A percentile compares a stretch with the other conserved stretches of the same genome.
These are phyloP conservation scores for Philypnodon macrostomus DNA, from an alignment of 2,797 vertebrate species.

Conservation along the genomic window DNA sequence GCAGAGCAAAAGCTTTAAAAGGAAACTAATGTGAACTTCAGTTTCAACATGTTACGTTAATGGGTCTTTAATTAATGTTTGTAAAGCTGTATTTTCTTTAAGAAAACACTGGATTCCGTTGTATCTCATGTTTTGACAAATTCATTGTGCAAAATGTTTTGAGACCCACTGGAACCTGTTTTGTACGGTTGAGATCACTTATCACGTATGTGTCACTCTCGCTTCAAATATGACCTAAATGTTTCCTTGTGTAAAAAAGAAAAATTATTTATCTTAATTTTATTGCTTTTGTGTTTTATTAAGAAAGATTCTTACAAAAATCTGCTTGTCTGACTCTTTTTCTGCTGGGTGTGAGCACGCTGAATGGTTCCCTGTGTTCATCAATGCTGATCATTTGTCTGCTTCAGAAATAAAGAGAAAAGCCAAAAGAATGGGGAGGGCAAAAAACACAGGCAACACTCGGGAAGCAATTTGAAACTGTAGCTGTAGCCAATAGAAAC, in stretches of 20 bases:
- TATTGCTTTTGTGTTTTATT: conserved; percentile 78
- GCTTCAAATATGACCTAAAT: conserved; percentile 75
- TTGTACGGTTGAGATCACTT: conserved; percentile 71
- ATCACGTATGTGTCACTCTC: conserved; percentile 76
- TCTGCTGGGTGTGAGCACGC: conserved; percentile 24
- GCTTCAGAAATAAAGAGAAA: conserved; percentile 43
- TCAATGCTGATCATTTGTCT: conserved; percentile 59
- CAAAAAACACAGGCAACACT: conserved; percentile 2
- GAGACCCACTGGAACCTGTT: conserved; percentile 78
- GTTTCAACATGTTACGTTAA: conserved; percentile 72
- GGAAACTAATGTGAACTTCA: conserved; percentile 79
- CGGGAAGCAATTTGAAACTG: conserved; percentile 68
- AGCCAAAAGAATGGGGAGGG: conserved; percentile 29
- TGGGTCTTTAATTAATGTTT: conserved; percentile 75
- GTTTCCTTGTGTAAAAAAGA: conserved; percentile 80
- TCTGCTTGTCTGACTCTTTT: conserved; percentile 13
- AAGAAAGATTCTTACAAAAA: conserved; percentile 72
- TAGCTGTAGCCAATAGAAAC: conserved; percentile 43
- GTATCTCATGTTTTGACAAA: conserved; percentile 69
- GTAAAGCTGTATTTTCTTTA: conserved; percentile 75
- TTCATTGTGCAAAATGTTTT: conserved; percentile 60
- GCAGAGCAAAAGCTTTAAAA: conserved; percentile 84
- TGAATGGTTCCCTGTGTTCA: conserved; percentile 46
- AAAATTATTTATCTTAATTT: conserved; percentile 79
- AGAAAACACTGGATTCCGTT: conserved; percentile 83